Percentiles rank a stretch among this genome's conserved stretches.
phyloP scores from a whole-genome alignment of 2,888 invertebrate species.

The Fissipunctia ypsillon region DNA sequence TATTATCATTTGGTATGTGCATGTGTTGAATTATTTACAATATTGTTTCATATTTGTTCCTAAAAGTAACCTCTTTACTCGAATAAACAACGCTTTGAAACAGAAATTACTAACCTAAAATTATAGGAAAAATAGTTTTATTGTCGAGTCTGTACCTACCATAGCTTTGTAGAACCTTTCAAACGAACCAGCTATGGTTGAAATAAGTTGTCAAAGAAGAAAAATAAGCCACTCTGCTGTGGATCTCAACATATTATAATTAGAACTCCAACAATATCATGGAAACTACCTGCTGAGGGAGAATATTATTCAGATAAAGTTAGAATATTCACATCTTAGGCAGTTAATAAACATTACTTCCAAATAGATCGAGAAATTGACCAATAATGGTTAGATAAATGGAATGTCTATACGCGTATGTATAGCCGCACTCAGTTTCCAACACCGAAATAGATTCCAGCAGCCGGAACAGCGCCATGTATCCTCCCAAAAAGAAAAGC shows the following conservation, averaged over 20 bases:
- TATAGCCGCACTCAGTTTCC: neutral
- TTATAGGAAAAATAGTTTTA: neutral
- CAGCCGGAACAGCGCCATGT: neutral
- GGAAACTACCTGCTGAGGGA: neutral
- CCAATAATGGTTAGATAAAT: neutral
- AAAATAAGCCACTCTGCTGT: neutral
- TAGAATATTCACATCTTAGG: neutral
- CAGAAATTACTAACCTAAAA: neutral
- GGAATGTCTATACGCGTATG: neutral
- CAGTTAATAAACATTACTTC: neutral
- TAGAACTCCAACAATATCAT: neutral
- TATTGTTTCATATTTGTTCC: slow-evolving; percentile 43
- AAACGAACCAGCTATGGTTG: too few relatives aligned
- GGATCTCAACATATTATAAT: neutral
- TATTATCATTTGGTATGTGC: slow-evolving; percentile 73
- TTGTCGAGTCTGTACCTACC: too few relatives aligned
- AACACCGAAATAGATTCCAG: neutral
- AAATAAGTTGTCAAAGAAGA: neutral
- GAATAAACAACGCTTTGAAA: slow-evolving; percentile 21
- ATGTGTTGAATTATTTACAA: slow-evolving; percentile 73
- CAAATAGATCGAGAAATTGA: neutral
- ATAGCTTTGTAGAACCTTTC: neutral
- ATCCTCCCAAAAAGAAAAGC: slow-evolving; percentile 36
- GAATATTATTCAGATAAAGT: neutral
- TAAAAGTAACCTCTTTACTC: slow-evolving; percentile 10